Conservation (phyloP, 2,888 invertebrate genomes). For the Arge pagana region DNA sequence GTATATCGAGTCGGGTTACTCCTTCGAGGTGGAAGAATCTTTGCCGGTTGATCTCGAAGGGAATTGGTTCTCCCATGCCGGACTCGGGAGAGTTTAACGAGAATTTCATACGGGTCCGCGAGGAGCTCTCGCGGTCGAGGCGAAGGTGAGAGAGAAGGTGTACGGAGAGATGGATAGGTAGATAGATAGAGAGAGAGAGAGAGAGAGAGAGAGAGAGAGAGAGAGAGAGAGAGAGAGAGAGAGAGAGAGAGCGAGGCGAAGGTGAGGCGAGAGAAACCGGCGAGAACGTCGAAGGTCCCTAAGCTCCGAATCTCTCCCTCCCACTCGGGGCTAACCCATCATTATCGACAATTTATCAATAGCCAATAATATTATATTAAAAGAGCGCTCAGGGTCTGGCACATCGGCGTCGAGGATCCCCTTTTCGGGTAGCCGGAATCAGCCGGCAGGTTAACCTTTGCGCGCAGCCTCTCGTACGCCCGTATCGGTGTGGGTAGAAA, state of each 20-base stretch:
- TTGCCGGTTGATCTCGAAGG: neutral
- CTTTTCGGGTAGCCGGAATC: conserved; percentile 11
- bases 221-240: conserved; percentile 28
- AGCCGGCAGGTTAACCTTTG: conserved; percentile 9
- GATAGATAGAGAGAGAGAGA: conserved; percentile 29
- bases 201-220: conserved; percentile 30
- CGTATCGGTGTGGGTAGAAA: no score
- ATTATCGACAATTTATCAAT: conserved; percentile 60
- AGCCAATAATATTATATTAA: conserved; percentile 59
- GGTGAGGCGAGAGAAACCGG: conserved; percentile 20
- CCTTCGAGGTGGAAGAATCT: conserved; percentile 7
- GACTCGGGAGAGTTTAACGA: conserved; percentile 37
- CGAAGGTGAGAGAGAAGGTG: conserved; percentile 26
- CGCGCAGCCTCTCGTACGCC: conserved; percentile 27
- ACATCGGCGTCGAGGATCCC: conserved; percentile 19
- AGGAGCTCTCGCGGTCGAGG: conserved; percentile 15
- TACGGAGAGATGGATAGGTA: no score
- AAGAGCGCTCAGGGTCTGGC: conserved; percentile 34
- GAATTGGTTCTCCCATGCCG: conserved; percentile 9
- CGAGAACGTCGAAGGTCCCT: conserved; percentile 21
- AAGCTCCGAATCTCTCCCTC: conserved; percentile 17
- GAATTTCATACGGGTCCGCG: conserved; percentile 34
- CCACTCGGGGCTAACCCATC: conserved; percentile 53
- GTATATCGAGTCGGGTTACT: neutral
- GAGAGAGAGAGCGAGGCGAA: conserved; percentile 24